phyloP scores from a whole-genome alignment of 2,113 vertebrate genomes.

The Mustela lutreola region DNA sequence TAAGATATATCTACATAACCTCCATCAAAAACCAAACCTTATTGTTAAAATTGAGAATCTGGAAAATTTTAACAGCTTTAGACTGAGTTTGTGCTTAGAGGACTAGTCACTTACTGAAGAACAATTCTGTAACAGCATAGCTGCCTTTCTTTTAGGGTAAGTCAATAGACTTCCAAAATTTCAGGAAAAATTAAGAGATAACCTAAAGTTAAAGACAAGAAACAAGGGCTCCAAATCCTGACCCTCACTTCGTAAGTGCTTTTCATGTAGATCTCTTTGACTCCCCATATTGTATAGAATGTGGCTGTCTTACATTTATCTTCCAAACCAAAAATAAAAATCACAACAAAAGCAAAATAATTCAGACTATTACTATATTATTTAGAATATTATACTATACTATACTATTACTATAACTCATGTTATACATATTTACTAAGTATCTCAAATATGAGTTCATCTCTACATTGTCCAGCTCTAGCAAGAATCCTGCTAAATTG shows the following conservation, averaged over 20 bases:
- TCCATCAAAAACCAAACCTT: constrained; percentile 6
- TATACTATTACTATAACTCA: too few relatives aligned
- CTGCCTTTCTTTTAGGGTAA: background rate
- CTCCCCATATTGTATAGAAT: background rate
- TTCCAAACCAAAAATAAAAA: constrained; percentile 35
- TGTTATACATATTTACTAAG: background rate
- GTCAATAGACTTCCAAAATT: background rate
- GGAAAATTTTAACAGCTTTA: background rate
- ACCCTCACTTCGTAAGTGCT: background rate
- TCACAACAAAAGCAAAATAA: background rate
- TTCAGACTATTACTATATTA: background rate
- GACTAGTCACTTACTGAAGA: background rate
- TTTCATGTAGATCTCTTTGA: background rate
- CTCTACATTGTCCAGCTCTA: background rate
- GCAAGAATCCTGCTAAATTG: background rate
- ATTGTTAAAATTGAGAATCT: background rate
- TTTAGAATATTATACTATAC: too few relatives aligned
- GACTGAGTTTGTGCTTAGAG: background rate
- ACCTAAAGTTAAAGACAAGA: background rate
- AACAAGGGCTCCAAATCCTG: background rate
- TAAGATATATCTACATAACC: background rate
- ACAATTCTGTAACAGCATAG: background rate
- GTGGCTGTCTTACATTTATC: background rate
- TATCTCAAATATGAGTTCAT: background rate
- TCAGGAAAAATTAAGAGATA: constrained; percentile 48